Base-by-base conservation (phyloP, 2,797 vertebrate species). In the Synaphobranchus kaupii region DNA sequence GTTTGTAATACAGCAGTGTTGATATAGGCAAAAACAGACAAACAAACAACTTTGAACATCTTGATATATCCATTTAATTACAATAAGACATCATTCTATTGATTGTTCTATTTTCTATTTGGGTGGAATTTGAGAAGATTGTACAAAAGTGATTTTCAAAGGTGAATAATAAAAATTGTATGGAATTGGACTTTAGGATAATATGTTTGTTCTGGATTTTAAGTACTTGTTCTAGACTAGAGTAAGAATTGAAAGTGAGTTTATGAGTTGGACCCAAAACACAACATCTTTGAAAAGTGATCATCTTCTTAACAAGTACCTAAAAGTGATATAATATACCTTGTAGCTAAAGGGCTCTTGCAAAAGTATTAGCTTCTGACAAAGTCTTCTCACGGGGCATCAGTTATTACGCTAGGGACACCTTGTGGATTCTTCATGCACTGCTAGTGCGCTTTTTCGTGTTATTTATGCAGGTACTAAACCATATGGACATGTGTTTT, bases 361-460 rank as follows among this genome's bases (percentile, higher is more conserved):
- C 68, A 73, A 73, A 73, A 3, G 68, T 34, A 73, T 73, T 73
- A 31, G 31, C 68, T 34, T 34, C 17, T 47, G 1, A 47, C 22
- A 6, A 80, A 25, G 39, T 80, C 50, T 50, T 83, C 44, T 54
- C 15, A 6, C 6, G 52, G 44, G 58, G 50, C 52, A 28, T 84
- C 71, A 60, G 22, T 73, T 25, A 68, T 56, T 73, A 81, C 73
- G 28, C 85, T 85, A 84, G 83, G 58, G 88, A 85, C 88, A 83
- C 73, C 88, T 89, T 47, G 86, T 89, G 88, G 88, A 84, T 47
- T 60, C 66, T 54, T 34, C 82, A n/a, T 44, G 85, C n/a, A 85
- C 78, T 87, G 66, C 85, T 52, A 13, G 8, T 84, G 50, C 44
- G 22, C 13, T 12, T 34, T 20, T 78, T 78, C 20, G 25, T 22